Conservation (phyloP, 2,113 vertebrate genomes). For the Chelonoidis abingdonii region DNA sequence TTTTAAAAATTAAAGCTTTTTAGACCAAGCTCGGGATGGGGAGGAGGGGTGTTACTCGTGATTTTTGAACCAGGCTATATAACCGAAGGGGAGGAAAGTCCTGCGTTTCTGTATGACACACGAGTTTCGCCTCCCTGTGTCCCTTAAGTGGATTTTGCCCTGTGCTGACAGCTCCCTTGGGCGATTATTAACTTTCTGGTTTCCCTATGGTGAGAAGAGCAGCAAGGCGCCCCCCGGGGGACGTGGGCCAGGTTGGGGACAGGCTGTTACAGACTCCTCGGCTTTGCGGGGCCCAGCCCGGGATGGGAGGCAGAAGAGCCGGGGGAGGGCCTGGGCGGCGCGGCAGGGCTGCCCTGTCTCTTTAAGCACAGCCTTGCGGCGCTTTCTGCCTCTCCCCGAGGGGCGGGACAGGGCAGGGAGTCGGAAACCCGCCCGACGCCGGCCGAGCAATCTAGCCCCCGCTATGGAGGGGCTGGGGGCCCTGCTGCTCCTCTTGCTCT, state of each 20-base stretch:
- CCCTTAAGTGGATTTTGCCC: not conserved
- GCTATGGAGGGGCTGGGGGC: constrained; percentile 2
- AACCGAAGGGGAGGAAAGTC: too few species aligned
- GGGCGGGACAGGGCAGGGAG: not conserved
- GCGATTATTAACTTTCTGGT: too few species aligned
- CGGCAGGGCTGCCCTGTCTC: not conserved
- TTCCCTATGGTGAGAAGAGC: too few species aligned
- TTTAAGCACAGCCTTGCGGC: not conserved
- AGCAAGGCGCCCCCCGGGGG: too few species aligned
- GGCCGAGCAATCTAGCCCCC: constrained; percentile 15
- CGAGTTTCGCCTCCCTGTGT: too few species aligned
- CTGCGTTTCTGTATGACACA: too few species aligned
- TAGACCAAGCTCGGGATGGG: too few species aligned
- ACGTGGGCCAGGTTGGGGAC: too few species aligned
- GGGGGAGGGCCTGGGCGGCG: not conserved
- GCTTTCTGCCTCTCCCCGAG: too few species aligned
- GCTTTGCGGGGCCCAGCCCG: not conserved
- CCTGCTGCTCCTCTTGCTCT: constrained; percentile 29
- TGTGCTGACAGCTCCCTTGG: not conserved
- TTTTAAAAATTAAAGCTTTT: too few species aligned
- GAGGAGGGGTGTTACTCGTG: too few species aligned
- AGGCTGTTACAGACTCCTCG: not conserved
- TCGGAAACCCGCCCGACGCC: not conserved
- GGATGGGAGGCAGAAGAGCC: not conserved
- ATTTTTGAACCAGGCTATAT: too few species aligned